Percentiles rank a stretch among this genome's conserved stretches.
Conservation (phyloP, 2,113 vertebrate species). For the Psilopogon haemacephalus region DNA sequence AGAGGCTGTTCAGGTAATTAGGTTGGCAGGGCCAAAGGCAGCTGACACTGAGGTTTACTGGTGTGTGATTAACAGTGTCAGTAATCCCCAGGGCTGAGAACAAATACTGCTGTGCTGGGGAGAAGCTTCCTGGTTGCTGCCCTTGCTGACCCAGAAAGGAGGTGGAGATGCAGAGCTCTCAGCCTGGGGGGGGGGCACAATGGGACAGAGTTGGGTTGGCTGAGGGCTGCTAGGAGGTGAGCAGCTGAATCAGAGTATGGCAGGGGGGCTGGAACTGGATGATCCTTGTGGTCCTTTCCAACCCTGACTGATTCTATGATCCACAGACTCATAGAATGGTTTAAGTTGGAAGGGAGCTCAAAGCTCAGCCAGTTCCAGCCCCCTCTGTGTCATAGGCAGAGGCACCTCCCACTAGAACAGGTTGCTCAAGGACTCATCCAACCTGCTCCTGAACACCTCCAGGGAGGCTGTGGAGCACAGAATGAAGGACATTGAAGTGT, state of each 20-base stretch:
- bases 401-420: too few relatives aligned
- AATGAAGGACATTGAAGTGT: too few relatives aligned
- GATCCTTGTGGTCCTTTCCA: too few relatives aligned
- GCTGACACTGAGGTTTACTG: neutral
- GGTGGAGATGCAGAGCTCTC: neutral
- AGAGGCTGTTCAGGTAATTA: neutral
- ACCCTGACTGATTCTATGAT: too few relatives aligned
- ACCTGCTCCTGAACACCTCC: too few relatives aligned
- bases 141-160: neutral
- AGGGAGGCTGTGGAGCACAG: too few relatives aligned
- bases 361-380: too few relatives aligned
- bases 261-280: too few relatives aligned
- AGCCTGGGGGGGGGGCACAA: neutral
- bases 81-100: neutral
- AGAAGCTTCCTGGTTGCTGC: neutral
- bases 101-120: neutral
- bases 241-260: neutral
- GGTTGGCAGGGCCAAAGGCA: neutral
- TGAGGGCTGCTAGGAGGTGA: neutral
- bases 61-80: neutral
- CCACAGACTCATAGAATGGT: too few relatives aligned
- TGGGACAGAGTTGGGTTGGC: rapidly evolving
- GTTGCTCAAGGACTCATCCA: too few relatives aligned
- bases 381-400: too few relatives aligned
- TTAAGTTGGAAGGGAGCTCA: too few relatives aligned